These are phyloP conservation scores for Neodon shergylaensis DNA, from an alignment of 2,113 vertebrate species.

Conservation along the genomic window DNA sequence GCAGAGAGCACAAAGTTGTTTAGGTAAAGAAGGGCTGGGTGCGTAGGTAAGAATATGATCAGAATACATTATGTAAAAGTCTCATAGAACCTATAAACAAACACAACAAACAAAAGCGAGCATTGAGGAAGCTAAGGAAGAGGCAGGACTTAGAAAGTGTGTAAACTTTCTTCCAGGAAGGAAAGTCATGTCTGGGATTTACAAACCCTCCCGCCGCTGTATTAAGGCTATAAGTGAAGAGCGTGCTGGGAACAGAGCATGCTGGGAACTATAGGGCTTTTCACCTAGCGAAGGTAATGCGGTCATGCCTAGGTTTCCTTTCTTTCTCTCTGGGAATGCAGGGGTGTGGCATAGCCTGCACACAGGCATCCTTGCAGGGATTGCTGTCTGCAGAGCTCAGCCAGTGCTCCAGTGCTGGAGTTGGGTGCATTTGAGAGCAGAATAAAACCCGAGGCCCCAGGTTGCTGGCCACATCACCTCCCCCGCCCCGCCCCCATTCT, in stretches of 20 bases:
- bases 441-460: not conserved
- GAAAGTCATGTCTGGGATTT: not conserved
- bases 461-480: not conserved
- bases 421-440: not conserved
- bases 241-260: not conserved
- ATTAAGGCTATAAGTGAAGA: not conserved
- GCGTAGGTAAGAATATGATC: not conserved
- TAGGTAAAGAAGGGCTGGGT: not conserved
- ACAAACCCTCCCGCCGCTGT: not conserved
- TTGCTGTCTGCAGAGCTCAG: not conserved
- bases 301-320: not conserved
- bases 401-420: not conserved
- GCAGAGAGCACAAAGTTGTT: not conserved
- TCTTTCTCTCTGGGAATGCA: constrained; percentile 21
- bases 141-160: not conserved
- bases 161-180: not conserved
- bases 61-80: not conserved
- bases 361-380: not conserved
- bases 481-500: not conserved
- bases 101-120: not conserved
- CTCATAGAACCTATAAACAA: not conserved
- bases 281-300: not conserved
- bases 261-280: not conserved
- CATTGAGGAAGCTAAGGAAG: not conserved
- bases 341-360: not conserved